phyloP scores from a whole-genome alignment of 2,888 invertebrate species.

The Eupithecia tripunctaria region DNA sequence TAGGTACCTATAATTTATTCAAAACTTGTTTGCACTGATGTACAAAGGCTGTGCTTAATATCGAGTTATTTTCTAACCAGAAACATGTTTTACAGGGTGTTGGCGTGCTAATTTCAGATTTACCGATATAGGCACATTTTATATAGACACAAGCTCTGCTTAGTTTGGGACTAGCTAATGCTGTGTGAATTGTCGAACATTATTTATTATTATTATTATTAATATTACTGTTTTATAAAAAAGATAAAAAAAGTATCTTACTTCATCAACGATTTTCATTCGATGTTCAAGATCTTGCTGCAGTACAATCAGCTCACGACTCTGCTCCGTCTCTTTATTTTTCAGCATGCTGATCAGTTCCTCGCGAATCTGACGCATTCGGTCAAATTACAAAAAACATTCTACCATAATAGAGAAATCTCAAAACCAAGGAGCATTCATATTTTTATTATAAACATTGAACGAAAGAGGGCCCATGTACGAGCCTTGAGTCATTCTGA shows the following conservation, averaged over 20 bases:
- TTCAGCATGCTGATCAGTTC: constrained; percentile 85
- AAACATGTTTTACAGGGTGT: no score
- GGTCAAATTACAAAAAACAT: constrained; percentile 35
- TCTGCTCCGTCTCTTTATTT: constrained; percentile 82
- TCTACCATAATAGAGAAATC: constrained; percentile 3
- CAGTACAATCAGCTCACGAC: constrained; percentile 71
- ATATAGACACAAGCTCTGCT: no score
- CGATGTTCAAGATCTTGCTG: constrained; percentile 77
- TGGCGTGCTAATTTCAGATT: no score
- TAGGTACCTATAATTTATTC: no score
- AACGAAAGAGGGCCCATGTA: neutral
- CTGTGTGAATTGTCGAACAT: no score
- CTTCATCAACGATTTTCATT: constrained; percentile 81
- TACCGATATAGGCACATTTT: no score
- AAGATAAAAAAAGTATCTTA: constrained; percentile 50
- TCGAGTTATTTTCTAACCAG: no score
- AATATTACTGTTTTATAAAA: no score
- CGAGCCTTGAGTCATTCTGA: neutral
- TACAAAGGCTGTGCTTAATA: no score
- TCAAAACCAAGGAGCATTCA: neutral
- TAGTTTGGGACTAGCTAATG: no score
- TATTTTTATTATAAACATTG: neutral
- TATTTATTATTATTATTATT: no score
- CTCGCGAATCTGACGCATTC: constrained; percentile 78
- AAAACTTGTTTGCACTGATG: no score